These are phyloP conservation scores for Diuraphis noxia DNA, from an alignment of 1,140 invertebrate species.

Conservation along the genomic window DNA sequence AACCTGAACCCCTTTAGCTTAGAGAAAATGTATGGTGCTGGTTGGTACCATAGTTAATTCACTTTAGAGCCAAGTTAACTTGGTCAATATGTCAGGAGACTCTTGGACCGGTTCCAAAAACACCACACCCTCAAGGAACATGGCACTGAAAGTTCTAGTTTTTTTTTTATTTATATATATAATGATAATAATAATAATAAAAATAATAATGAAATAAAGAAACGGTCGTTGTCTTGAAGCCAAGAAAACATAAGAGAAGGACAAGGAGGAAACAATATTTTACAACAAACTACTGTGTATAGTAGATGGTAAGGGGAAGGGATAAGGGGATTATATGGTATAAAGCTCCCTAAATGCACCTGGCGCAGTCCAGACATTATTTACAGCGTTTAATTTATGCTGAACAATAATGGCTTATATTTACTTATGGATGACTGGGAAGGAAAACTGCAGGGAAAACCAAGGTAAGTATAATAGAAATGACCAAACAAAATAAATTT, in stretches of 20 bases:
- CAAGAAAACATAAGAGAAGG: constrained; percentile 40
- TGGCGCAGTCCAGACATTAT: constrained; percentile 42
- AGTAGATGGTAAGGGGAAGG: neutral
- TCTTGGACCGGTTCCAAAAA: constrained; percentile 46
- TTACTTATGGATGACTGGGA: neutral
- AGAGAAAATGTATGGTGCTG: neutral
- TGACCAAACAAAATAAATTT: neutral
- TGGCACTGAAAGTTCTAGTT: neutral
- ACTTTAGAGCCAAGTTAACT: constrained; percentile 44
- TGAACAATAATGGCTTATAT: constrained; percentile 30
- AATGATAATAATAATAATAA: constrained; percentile 16
- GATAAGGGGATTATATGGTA: constrained; percentile 41
- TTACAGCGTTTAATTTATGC: constrained; percentile 50
- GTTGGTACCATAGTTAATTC: constrained; percentile 32
- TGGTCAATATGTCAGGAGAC: constrained; percentile 42
- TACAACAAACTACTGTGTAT: constrained; percentile 16
- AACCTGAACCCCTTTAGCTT: constrained; percentile 20
- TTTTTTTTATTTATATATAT: constrained; percentile 14
- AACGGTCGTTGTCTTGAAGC: constrained; percentile 24
- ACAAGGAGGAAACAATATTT: constrained; percentile 41
- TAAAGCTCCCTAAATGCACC: constrained; percentile 40
- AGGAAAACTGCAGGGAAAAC: neutral
- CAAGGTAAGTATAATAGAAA: neutral
- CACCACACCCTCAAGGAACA: neutral
- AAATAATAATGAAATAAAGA: constrained; percentile 11